phyloP scores from a whole-genome alignment of 2,797 vertebrate species.

The Heliangelus exortis region DNA sequence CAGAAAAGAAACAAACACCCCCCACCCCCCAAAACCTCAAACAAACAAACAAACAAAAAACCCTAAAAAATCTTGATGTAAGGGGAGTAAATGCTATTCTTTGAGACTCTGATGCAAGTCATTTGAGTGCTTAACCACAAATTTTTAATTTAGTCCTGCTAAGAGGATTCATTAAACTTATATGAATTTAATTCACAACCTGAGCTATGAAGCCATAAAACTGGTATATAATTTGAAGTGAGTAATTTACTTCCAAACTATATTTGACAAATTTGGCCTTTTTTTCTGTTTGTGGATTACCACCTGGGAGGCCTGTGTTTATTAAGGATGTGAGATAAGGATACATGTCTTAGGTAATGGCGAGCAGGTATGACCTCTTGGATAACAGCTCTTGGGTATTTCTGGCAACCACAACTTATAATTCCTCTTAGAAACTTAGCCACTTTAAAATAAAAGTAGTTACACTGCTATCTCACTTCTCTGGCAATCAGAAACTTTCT shows the following conservation, averaged over 20 bases:
- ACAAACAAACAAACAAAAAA: no score
- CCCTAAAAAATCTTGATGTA: neutral
- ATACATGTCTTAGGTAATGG: neutral
- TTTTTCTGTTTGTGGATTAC: slow-evolving; percentile 10
- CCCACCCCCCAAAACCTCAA: no score
- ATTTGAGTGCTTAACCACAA: neutral
- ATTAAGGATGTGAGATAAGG: neutral
- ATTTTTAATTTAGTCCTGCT: slow-evolving; percentile 33
- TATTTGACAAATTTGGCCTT: neutral
- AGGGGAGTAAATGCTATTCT: neutral
- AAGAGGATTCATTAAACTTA: slow-evolving; percentile 40
- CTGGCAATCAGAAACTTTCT: neutral
- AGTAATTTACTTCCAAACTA: slow-evolving; percentile 25
- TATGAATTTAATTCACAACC: slow-evolving; percentile 10
- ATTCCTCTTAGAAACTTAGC: neutral
- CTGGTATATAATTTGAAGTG: slow-evolving; percentile 4
- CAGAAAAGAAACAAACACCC: neutral
- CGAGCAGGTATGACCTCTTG: neutral
- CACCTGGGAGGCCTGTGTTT: neutral
- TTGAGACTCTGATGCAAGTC: neutral
- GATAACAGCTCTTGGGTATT: neutral
- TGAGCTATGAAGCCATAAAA: slow-evolving; percentile 49
- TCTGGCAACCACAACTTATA: neutral
- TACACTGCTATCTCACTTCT: neutral
- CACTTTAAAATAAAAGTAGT: neutral